Conservation (phyloP, 2,888 invertebrate genomes). For the Dioctria linearis region DNA sequence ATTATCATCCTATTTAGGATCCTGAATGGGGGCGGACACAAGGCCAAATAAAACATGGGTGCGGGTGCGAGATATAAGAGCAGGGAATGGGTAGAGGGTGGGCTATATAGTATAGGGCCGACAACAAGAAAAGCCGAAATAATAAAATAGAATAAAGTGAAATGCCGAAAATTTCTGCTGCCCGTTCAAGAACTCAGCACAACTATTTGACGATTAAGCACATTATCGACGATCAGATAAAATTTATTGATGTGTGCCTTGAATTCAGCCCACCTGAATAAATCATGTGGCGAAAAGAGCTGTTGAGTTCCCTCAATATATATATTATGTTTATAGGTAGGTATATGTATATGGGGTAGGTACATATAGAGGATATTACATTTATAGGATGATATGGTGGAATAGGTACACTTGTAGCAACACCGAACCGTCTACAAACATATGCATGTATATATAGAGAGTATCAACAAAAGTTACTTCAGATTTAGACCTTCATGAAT, state of each 20-base stretch:
- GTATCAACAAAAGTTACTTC: conserved; percentile 6
- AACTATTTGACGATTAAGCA: conserved; percentile 55
- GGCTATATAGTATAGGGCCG: not conserved
- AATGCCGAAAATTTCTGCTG: conserved; percentile 47
- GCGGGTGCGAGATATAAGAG: no score
- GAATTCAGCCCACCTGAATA: conserved; percentile 52
- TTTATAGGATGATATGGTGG: not conserved
- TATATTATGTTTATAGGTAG: not conserved
- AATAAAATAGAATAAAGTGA: conserved; percentile 14
- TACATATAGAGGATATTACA: not conserved
- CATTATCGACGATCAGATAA: conserved; percentile 54
- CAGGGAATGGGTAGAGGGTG: not conserved
- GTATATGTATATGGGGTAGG: not conserved
- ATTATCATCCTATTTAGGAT: not conserved
- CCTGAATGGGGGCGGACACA: not conserved
- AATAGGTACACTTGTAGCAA: no score
- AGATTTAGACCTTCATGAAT: conserved; percentile 28
- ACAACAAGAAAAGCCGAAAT: not conserved
- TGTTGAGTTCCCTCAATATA: conserved; percentile 45
- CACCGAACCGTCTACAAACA: no score
- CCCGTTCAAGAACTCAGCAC: conserved; percentile 18
- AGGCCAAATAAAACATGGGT: not conserved
- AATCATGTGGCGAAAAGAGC: conserved; percentile 51
- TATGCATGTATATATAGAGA: no score
- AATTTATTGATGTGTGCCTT: conserved; percentile 54